Conservation (phyloP, 2,888 invertebrate genomes). For the Hirtodrosophila cameraria region DNA sequence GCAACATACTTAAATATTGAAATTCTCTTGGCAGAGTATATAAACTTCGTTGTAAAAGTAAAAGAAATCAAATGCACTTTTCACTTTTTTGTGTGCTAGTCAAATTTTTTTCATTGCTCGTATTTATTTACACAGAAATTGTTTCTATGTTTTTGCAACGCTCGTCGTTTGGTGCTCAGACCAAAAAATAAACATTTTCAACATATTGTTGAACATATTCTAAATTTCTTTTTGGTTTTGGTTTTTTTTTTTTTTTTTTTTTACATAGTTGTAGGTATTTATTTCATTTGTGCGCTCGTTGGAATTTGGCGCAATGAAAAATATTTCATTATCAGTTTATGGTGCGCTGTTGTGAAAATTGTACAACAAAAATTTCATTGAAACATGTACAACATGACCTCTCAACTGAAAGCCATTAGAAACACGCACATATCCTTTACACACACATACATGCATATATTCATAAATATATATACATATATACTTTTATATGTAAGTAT, state of each 20-base stretch:
- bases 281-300: conserved; percentile 25
- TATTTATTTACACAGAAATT: conserved; percentile 40
- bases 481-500: no score
- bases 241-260: conserved; percentile 2
- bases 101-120: conserved; percentile 9
- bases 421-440: conserved; percentile 48
- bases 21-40: not conserved
- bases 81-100: conserved; percentile 9
- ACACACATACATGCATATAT: not conserved
- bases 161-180: conserved; percentile 8
- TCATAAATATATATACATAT: conserved; percentile 15
- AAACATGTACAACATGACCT: conserved; percentile 36
- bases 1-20: not conserved
- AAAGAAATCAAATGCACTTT: not conserved
- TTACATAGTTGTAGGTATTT: conserved; percentile 14
- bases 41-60: not conserved
- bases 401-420: conserved; percentile 47
- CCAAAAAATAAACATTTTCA: conserved; percentile 40
- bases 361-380: conserved; percentile 18
- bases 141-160: conserved; percentile 26
- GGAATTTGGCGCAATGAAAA: conserved; percentile 34
- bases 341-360: conserved; percentile 18
- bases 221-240: conserved; percentile 12
- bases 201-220: conserved; percentile 55
- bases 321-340: conserved; percentile 54